Evolutionary conservation across 2,888 invertebrate species (phyloP).

Genomic region (Drosophila sordidula): DNA sequence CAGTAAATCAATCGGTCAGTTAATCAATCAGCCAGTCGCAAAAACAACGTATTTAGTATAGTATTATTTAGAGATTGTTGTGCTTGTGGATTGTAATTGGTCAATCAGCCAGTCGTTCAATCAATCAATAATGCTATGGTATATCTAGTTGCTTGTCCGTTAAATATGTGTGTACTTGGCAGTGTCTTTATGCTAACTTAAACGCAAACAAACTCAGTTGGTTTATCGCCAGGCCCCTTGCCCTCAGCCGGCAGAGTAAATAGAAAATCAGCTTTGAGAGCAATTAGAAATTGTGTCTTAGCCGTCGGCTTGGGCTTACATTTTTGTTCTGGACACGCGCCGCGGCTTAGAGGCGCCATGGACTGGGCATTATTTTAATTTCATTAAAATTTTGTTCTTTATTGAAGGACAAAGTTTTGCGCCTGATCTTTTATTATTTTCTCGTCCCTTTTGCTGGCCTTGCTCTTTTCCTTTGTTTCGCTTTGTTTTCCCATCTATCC

Average conservation of each 20-base stretch:
- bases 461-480: background rate
- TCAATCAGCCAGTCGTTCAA: no score
- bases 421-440: conserved; percentile 34
- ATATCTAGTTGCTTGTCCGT: no score
- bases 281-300: conserved; percentile 40
- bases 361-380: conserved; percentile 54
- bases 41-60: no score
- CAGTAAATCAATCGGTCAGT: no score
- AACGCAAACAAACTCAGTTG: background rate
- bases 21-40: no score
- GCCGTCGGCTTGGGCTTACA: conserved; percentile 29
- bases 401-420: conserved; percentile 55
- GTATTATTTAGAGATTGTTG: no score
- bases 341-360: conserved; percentile 29
- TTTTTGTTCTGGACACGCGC: conserved; percentile 43
- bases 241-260: conserved; percentile 2
- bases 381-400: conserved; percentile 56
- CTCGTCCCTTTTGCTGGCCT: background rate
- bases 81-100: no score
- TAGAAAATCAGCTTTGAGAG: conserved; percentile 34
- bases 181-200: background rate
- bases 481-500: background rate
- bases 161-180: no score
- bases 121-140: no score
- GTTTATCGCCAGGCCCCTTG: background rate